These are phyloP conservation scores for Epicauta chinensis DNA, from an alignment of 1,140 invertebrate genomes.

Conservation along the genomic window DNA sequence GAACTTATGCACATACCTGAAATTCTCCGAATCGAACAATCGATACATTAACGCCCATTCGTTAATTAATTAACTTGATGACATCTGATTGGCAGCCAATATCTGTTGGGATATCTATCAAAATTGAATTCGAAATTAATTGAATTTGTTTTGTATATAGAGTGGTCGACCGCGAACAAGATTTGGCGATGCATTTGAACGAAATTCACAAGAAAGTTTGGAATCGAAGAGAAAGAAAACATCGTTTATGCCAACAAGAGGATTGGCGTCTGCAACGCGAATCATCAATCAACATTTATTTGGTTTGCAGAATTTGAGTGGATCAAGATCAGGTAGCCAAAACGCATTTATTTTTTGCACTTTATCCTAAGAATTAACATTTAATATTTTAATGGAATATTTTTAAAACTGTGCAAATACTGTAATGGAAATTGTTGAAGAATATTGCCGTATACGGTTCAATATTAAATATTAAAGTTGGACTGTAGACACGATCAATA, in stretches of 20 bases:
- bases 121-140: too few relatives aligned
- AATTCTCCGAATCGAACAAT: too few relatives aligned
- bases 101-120: too few relatives aligned
- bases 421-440: not conserved
- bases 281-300: slow-evolving; percentile 72
- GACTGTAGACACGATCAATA: too few relatives aligned
- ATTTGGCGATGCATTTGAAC: slow-evolving; percentile 41
- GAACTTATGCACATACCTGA: too few relatives aligned
- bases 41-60: too few relatives aligned
- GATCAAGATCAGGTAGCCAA: slow-evolving; percentile 45
- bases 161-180: slow-evolving; percentile 40
- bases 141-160: slow-evolving; percentile 14
- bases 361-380: not conserved
- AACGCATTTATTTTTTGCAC: not conserved
- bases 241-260: slow-evolving; percentile 56
- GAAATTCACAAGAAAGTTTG: slow-evolving; percentile 49
- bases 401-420: not conserved
- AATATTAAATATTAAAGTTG: not conserved
- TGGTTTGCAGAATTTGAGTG: slow-evolving; percentile 52
- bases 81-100: too few relatives aligned
- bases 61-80: too few relatives aligned
- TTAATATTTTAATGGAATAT: not conserved
- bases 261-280: slow-evolving; percentile 62
- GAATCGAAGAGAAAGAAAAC: slow-evolving; percentile 46
- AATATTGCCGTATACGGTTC: not conserved